Conservation (phyloP, 2,797 vertebrate species). For the Lepus oiostolus region DNA sequence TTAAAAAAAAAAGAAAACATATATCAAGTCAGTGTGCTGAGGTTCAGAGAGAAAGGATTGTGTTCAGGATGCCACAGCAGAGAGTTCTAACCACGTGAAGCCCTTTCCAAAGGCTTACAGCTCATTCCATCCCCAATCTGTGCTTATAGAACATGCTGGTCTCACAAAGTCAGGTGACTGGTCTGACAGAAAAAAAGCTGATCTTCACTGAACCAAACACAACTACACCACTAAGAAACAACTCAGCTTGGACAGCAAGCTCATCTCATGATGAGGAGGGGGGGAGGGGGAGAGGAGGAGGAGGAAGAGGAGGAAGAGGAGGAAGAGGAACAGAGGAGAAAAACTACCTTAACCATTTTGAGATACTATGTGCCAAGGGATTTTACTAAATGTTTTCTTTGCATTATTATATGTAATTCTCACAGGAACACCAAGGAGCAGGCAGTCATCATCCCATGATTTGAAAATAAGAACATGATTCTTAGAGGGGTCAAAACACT, state of each 20-base stretch:
- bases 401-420: background rate
- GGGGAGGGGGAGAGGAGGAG: too few relatives aligned
- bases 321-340: background rate
- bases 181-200: background rate
- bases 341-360: background rate
- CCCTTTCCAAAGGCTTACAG: background rate
- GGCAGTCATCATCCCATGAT: background rate
- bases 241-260: background rate
- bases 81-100: background rate
- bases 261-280: too few relatives aligned
- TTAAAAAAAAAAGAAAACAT: too few relatives aligned
- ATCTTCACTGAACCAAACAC: background rate
- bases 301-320: background rate
- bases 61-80: background rate
- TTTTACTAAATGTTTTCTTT: background rate
- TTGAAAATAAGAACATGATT: background rate
- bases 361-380: background rate
- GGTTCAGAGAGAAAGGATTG: background rate
- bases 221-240: background rate
- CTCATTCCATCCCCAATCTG: background rate
- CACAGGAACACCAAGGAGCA: background rate
- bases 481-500: background rate
- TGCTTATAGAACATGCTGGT: background rate
- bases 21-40: too few relatives aligned
- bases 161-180: background rate